Evolutionary conservation across 1,140 invertebrate species (phyloP).

Genomic region (Metaphire vulgaris): DNA sequence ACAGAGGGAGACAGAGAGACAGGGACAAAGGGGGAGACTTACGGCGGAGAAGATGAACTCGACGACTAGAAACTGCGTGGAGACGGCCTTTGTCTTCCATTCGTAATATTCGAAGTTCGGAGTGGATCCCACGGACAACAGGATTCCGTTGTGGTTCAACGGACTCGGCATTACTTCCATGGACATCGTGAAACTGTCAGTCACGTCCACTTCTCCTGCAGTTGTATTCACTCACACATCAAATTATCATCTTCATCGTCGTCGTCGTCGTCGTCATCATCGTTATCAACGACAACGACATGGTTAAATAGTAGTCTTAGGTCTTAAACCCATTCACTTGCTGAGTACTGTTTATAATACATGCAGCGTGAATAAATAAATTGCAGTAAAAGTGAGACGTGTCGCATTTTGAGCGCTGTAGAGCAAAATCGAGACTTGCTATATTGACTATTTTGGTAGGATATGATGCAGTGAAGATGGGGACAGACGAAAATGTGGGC

Average conservation of each 20-base stretch:
- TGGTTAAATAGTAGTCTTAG: not conserved
- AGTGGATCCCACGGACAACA: slow-evolving; percentile 16
- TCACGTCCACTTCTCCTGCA: slow-evolving; percentile 13
- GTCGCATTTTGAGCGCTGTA: too few species aligned
- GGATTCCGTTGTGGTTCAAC: slow-evolving; percentile 18
- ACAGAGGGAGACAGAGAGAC: too few species aligned
- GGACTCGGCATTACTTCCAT: slow-evolving; percentile 22
- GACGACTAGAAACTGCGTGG: slow-evolving; percentile 11
- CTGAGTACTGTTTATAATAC: not conserved
- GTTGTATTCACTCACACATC: not conserved
- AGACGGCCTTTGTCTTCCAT: slow-evolving; percentile 21
- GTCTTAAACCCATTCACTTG: not conserved
- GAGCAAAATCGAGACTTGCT: too few species aligned
- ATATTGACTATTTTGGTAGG: too few species aligned
- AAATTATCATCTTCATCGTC: not conserved
- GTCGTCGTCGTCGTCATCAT: not conserved
- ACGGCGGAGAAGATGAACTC: slow-evolving; percentile 22
- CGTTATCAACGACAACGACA: not conserved
- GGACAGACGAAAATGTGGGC: too few species aligned
- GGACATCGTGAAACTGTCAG: slow-evolving; percentile 12
- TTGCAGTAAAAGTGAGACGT: too few species aligned
- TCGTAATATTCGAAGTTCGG: slow-evolving; percentile 22
- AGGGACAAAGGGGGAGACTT: too few species aligned
- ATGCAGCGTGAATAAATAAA: too few species aligned
- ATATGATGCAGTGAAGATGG: too few species aligned